Evolutionary conservation across 2,113 vertebrate genomes (phyloP).

Genomic region (Ammodytes dubius): DNA sequence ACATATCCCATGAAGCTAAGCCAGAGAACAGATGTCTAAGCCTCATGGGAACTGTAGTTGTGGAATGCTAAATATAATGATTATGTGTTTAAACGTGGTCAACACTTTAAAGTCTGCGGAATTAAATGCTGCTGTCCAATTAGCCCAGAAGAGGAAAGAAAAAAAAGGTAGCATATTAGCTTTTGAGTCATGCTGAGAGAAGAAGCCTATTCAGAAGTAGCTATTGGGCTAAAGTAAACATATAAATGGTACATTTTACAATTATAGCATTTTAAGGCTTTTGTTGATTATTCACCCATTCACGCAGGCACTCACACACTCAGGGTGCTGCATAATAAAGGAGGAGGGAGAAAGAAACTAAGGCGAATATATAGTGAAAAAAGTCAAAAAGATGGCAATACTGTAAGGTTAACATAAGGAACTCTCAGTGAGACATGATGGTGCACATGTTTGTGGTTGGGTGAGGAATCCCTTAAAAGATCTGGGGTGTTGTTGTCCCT

Average conservation of each 20-base stretch:
- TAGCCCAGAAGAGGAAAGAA: background rate
- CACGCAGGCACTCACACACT: too few relatives aligned
- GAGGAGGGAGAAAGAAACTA: background rate
- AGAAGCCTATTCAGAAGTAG: background rate
- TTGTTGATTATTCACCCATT: too few relatives aligned
- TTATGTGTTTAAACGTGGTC: background rate
- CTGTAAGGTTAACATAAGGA: background rate
- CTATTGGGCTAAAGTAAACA: background rate
- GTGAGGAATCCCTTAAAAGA: conserved; percentile 12
- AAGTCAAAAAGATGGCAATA: background rate
- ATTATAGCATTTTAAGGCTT: too few relatives aligned
- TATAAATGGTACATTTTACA: background rate
- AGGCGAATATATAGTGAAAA: background rate
- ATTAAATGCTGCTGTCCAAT: background rate
- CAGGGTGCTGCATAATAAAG: too few relatives aligned
- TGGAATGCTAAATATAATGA: background rate
- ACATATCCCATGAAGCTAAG: background rate
- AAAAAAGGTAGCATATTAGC: background rate
- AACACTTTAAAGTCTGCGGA: background rate
- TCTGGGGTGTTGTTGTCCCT: conserved; percentile 8
- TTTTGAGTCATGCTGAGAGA: background rate
- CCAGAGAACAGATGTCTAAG: background rate
- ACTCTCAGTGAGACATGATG: background rate
- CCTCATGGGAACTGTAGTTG: background rate
- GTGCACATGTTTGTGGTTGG: background rate